Base-by-base conservation (phyloP, 2,797 vertebrate species). In the Neostethus bicornis region DNA sequence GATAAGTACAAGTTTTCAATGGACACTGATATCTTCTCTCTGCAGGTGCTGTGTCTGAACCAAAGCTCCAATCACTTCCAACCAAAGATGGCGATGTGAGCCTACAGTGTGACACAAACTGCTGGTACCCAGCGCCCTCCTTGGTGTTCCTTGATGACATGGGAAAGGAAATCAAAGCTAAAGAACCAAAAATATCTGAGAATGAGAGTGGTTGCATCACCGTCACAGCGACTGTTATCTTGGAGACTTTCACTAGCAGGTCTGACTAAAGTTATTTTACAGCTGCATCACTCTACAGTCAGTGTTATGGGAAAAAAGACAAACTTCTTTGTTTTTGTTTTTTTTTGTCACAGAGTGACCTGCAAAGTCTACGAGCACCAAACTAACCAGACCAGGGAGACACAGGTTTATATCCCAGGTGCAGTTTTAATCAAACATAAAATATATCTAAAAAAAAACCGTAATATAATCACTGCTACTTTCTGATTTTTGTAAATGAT, bases 291-390 rank as follows among this genome's bases (percentile, higher is more conserved):
- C 20, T 21, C 0, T 20, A 32, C 16, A 4, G 0, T 21, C 28
- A 14, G n/a, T n/a, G n/a, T n/a, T n/a, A n/a, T n/a, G n/a, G n/a
- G n/a, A n/a, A n/a, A n/a, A n/a, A n/a, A n/a, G n/a, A n/a, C n/a
- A 20, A 14, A n/a, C n/a, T n/a, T n/a, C n/a, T 3, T 2, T 10
- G 11, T 21, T 7, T 19, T 19, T 12, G 5, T 23, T 5, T 47
- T 19, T 47, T 19, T 21, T 11, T 11, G 3, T 34, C 38, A 2
- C 56, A 81, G 69, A 0, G 23, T 78, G 19, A 51, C 23, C 29
- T 81, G 75, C 60, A 59, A 34, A 48, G 75, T 65, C 17, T 43
- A 75, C 0, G 62, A 58, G 19, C 3, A 1, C 0, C 1, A 44
- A 1, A 20, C 7, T 13, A 59, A 59, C 41, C 34, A 34, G 52